These are phyloP conservation scores for Thalassophryne amazonica DNA, from an alignment of 2,797 vertebrate species.

Conservation along the genomic window DNA sequence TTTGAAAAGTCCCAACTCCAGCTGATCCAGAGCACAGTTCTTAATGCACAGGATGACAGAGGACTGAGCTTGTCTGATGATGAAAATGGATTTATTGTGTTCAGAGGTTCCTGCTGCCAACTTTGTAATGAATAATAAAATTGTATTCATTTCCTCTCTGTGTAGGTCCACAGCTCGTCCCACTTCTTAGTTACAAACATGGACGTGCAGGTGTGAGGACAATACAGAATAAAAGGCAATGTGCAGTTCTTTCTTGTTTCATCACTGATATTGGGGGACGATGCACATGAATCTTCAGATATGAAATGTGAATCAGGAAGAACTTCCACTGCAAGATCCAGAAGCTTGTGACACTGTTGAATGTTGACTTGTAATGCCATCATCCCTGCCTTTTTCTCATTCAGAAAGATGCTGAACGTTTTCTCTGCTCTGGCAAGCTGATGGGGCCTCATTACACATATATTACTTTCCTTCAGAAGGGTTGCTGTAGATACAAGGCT, in stretches of 20 bases:
- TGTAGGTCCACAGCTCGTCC: constrained; percentile 26
- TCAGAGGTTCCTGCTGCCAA: constrained; percentile 56
- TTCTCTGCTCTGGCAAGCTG: constrained; percentile 27
- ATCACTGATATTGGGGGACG: background rate
- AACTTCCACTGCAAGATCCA: no score
- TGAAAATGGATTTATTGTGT: constrained; percentile 82
- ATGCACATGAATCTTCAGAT: background rate
- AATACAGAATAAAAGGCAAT: background rate
- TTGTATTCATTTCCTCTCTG: constrained; percentile 60
- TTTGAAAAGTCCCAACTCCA: constrained; percentile 33
- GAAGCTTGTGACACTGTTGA: no score
- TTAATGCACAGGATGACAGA: constrained; percentile 64
- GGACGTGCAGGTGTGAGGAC: constrained; percentile 18
- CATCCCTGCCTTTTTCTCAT: background rate
- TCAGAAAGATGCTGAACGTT: background rate
- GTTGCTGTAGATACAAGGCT: constrained; percentile 65
- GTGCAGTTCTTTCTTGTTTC: background rate
- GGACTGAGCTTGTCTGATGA: constrained; percentile 53
- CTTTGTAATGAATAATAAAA: constrained; percentile 76
- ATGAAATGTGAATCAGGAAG: background rate
- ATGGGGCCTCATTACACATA: constrained; percentile 45
- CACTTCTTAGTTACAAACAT: constrained; percentile 31
- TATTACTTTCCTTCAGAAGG: constrained; percentile 61
- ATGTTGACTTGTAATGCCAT: no score
- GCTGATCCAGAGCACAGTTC: constrained; percentile 53